phyloP scores from a whole-genome alignment of 2,113 vertebrate species.

The Lophius piscatorius region DNA sequence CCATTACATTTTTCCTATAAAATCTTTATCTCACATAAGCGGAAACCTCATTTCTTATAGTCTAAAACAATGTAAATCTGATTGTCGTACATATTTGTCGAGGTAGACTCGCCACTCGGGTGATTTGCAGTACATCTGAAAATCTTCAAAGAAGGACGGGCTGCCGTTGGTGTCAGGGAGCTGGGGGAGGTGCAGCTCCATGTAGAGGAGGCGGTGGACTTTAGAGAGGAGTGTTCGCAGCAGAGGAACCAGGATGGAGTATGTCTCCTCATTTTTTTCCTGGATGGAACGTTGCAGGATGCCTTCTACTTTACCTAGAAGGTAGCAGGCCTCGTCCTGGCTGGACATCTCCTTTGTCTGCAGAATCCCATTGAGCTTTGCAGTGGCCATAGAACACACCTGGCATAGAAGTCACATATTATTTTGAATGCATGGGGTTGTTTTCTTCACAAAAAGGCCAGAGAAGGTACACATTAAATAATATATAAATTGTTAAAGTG shows the following conservation, averaged over 20 bases:
- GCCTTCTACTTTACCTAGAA: constrained; percentile 90
- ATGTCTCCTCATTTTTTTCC: constrained; percentile 90
- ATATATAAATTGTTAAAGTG: background rate
- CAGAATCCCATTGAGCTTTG: constrained; percentile 94
- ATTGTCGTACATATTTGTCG: constrained; percentile 89
- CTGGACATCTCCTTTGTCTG: constrained; percentile 93
- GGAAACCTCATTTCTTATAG: no score
- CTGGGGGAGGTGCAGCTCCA: constrained; percentile 94
- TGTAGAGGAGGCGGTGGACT: constrained; percentile 93
- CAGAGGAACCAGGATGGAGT: constrained; percentile 93
- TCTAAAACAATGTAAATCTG: background rate
- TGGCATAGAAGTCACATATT: constrained; percentile 41
- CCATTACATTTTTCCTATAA: no score
- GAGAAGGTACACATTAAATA: background rate
- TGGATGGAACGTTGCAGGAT: constrained; percentile 88
- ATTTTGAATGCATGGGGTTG: background rate
- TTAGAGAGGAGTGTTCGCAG: constrained; percentile 93
- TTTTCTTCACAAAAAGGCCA: background rate
- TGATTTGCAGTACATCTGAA: constrained; percentile 92
- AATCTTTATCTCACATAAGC: no score
- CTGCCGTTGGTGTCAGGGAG: constrained; percentile 92
- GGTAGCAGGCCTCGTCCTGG: constrained; percentile 94
- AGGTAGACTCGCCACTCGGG: constrained; percentile 96
- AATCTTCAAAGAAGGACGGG: constrained; percentile 97
- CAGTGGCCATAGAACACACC: constrained; percentile 95